A percentile compares a stretch with the other conserved stretches of the same genome.
phyloP scores from a whole-genome alignment of 2,888 invertebrate species.

The Eucera pruinosa region DNA sequence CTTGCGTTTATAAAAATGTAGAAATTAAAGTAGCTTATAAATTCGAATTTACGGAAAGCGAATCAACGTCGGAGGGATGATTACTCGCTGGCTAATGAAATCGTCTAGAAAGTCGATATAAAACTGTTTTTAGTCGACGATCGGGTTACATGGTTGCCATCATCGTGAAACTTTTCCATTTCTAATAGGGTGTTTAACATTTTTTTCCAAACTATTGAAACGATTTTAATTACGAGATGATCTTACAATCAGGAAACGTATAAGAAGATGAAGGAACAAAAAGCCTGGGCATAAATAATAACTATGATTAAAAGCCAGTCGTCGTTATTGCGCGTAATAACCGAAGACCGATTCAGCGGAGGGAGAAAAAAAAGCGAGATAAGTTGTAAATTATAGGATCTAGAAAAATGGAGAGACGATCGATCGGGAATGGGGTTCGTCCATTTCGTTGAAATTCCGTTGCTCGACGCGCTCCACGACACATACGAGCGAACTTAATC shows the following conservation, averaged over 20 bases:
- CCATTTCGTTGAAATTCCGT: constrained; percentile 24
- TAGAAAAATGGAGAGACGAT: neutral
- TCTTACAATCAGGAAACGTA: neutral
- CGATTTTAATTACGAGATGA: no score
- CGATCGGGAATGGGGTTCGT: neutral
- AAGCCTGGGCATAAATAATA: constrained; percentile 1
- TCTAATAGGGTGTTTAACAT: neutral
- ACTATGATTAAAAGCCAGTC: constrained; percentile 12
- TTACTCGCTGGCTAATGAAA: neutral
- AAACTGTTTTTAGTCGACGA: neutral
- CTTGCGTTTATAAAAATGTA: no score
- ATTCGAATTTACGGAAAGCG: no score
- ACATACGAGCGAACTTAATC: constrained; percentile 43
- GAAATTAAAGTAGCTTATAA: no score
- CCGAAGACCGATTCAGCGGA: neutral
- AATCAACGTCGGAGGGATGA: neutral
- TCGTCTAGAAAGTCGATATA: neutral
- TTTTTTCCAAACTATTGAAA: no score
- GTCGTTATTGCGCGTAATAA: constrained; percentile 23
- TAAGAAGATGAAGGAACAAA: neutral
- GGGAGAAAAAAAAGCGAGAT: neutral
- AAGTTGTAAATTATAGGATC: constrained; percentile 19
- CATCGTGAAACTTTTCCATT: no score
- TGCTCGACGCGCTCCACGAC: constrained; percentile 24
- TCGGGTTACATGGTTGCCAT: neutral